Conservation (phyloP, 2,797 vertebrate genomes). For the Pyrocephalus nanus region DNA sequence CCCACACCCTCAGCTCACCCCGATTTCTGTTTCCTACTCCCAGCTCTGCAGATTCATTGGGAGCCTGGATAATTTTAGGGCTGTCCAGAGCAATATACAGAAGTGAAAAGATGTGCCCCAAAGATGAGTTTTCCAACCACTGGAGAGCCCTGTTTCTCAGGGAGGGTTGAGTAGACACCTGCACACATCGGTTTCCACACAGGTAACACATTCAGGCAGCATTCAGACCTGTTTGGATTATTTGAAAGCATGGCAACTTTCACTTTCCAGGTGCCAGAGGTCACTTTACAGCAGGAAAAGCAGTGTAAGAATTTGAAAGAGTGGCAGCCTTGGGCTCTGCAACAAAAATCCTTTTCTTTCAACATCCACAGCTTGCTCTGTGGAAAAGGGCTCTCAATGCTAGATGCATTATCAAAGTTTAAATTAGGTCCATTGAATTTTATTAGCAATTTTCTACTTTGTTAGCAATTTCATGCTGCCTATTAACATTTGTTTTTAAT, state of each 20-base stretch:
- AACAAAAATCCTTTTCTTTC: rapidly evolving
- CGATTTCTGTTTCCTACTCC: not conserved
- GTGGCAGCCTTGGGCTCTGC: not conserved
- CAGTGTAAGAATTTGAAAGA: not conserved
- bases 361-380: not conserved
- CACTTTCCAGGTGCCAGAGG: not conserved
- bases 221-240: not conserved
- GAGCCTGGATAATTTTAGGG: not conserved
- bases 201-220: not conserved
- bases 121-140: not conserved
- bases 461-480: slow-evolving; percentile 61
- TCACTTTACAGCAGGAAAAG: not conserved
- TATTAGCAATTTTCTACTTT: slow-evolving; percentile 70
- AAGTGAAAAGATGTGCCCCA: not conserved
- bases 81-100: not conserved
- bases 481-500: slow-evolving; percentile 69
- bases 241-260: not conserved
- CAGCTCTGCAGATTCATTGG: not conserved
- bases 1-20: not conserved
- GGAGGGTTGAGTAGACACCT: rapidly evolving
- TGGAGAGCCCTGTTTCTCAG: rapidly evolving
- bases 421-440: slow-evolving; percentile 55
- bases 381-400: not conserved
- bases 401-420: not conserved
- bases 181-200: rapidly evolving